Base-by-base conservation (phyloP, 64 coral and sea anemone genomes). In the Montipora cactus region DNA sequence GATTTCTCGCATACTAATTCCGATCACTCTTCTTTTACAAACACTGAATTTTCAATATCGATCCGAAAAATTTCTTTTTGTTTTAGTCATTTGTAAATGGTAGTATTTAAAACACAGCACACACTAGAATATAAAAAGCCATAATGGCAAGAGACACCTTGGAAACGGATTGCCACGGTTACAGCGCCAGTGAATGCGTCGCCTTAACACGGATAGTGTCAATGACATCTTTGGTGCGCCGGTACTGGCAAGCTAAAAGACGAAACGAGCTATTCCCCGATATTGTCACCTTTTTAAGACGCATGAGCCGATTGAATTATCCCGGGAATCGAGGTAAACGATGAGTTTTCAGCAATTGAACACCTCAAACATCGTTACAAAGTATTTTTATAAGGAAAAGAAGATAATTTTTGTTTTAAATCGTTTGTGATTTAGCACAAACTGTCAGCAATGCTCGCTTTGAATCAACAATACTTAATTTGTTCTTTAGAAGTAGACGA, bases 251-350 rank as follows among this genome's bases (percentile, higher is more conserved):
- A 62, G 45, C 14, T 5, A 5, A 71, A 71, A 22, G 68, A 8
- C 68, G 68, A 71, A 71, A 21, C 18, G 5, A 19, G 4, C 68
- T 23, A 20, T 21, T 71, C 18, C 22, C 68, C 5, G 14, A 21
- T 71, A 21, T 71, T 71, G 18, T 71, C 20, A 15, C 10, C 20
- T 71, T 71, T 4, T 71, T 21, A 12, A 1, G 45, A n/a, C 2
- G 45, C 19, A 19, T 21, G 45, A 8, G 1, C 6, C 62, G 19
- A 25, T 50, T 70, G 66, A 85, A 13, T 19, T 49, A 49, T 85
- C 45, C 5, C 58, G 81, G 13, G 46, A 49, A 49, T 18, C 50
- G 46, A 85, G 82, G 82, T 85, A 85, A 85, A 69, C 3, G 9
- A 70, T 49, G 11, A 66, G 22, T 50, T 69, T 85, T 85, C 10